Evolutionary conservation across 2,113 vertebrate genomes (phyloP), one percentile per base, ranked within the genome.

Genomic region (Neogobius melanostomus): DNA sequence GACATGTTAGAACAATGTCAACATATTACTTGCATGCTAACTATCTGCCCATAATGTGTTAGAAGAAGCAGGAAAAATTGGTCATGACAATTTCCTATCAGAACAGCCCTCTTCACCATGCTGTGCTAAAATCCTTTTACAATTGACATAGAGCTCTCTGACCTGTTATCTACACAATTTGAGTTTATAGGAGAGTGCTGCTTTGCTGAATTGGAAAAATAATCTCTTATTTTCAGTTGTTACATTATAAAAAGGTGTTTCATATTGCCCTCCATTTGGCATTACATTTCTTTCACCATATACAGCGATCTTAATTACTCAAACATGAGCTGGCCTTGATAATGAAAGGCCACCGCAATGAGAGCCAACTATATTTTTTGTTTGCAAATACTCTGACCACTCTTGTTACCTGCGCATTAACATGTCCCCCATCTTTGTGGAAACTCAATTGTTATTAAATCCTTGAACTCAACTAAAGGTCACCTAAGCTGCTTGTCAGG

Each of bases 381-480:
- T 49, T 66, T 1, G 50, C 44, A 75, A 66, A 72, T 77, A 80
- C 69, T 72, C 45, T 1, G 0, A 2, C 14, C 42, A 0, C 6
- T 48, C 67, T 56, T 46, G 59, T 77, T 76, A 79, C 51, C 57
- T 66, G 66, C 47, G 46, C 43, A 65, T 76, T 64, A 68, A 80
- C 60, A 43, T 6, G 12, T 60, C 44, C 5, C 44, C 16, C 28
- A 11, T 36, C 68, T 48, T 54, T 67, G 16, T 2, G 71, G 36
- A 63, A 81, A 63, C 21, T 49, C 44, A 56, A 47, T 36, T 60
- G 66, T 68, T 77, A 72, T 28, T 64, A 56, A 61, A 77, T 80
- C 75, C 69, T 54, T 45, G 44, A 72, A 74, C 72, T 36, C 14
- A 1, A 12, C n/a, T 21, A 87, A 88, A 87, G 87, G 82, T 89